Percentiles rank a stretch among this genome's conserved stretches.
Conservation (phyloP, 1,140 invertebrate genomes). For the Papilio dardanus region DNA sequence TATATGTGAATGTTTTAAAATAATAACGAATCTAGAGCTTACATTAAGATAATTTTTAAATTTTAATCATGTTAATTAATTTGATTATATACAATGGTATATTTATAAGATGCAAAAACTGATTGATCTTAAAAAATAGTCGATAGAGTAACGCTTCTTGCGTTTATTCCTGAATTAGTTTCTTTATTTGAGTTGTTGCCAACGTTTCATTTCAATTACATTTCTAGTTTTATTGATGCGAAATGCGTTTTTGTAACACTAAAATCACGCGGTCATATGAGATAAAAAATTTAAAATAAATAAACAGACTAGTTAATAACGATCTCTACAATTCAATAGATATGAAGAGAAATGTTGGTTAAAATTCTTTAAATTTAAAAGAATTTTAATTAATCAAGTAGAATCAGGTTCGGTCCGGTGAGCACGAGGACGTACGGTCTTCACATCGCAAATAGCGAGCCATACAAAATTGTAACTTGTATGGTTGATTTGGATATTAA, state of each 20-base stretch:
- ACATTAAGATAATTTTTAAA: not conserved
- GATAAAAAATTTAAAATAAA: not conserved
- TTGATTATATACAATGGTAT: no score
- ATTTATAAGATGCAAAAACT: not conserved
- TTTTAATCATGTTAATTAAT: no score
- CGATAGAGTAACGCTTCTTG: not conserved
- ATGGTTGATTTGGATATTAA: no score
- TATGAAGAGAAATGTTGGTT: not conserved
- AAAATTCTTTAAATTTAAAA: not conserved
- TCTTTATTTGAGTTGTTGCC: conserved; percentile 2
- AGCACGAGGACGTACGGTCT: not conserved
- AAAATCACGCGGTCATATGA: not conserved
- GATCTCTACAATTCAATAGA: not conserved
- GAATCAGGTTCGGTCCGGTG: not conserved
- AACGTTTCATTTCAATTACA: conserved; percentile 2
- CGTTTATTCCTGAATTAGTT: not conserved
- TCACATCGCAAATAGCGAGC: not conserved
- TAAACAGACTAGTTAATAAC: not conserved
- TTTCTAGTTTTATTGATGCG: not conserved
- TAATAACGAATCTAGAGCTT: not conserved
- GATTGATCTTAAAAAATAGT: conserved; percentile 1
- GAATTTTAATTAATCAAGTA: conserved; percentile 8
- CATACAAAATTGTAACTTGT: not conserved
- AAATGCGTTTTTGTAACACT: not conserved
- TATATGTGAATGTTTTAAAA: not conserved